Evolutionary conservation across 1,140 invertebrate species (phyloP).

Genomic region (Melipona quadrifasciata): DNA sequence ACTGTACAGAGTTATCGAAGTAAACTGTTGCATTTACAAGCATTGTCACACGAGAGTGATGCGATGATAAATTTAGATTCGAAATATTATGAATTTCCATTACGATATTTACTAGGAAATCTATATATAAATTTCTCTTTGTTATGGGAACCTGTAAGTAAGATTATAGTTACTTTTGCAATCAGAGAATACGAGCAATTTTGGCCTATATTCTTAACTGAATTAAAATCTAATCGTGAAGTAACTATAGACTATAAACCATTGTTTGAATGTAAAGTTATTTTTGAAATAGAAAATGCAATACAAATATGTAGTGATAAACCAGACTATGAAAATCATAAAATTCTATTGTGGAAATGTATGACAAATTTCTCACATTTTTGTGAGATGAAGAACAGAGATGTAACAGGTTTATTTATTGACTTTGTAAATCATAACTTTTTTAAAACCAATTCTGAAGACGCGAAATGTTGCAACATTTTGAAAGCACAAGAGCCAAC

Average conservation of each 20-base stretch:
- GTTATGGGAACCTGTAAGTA: constrained; percentile 91
- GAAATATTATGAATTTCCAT: constrained; percentile 83
- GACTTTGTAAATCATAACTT: constrained; percentile 87
- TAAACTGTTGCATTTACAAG: constrained; percentile 88
- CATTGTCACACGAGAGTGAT: constrained; percentile 85
- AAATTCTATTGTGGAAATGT: constrained; percentile 90
- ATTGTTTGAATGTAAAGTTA: constrained; percentile 68
- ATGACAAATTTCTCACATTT: constrained; percentile 88
- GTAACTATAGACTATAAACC: constrained; percentile 56
- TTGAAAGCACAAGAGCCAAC: constrained; percentile 68
- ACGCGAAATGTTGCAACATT: constrained; percentile 81
- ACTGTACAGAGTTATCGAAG: constrained; percentile 90
- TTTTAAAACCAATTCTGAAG: constrained; percentile 80
- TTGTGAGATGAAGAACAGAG: constrained; percentile 89
- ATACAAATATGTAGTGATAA: constrained; percentile 80
- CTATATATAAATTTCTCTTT: constrained; percentile 94
- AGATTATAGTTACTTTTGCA: constrained; percentile 89
- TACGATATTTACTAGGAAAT: constrained; percentile 91
- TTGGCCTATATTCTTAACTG: constrained; percentile 88
- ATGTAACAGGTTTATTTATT: constrained; percentile 89
- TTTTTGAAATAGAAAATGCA: constrained; percentile 57
- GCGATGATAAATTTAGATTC: constrained; percentile 83
- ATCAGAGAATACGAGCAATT: constrained; percentile 86
- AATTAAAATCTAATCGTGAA: constrained; percentile 80
- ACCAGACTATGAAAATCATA: constrained; percentile 88